These are phyloP conservation scores for Platorchestia sp. DNA, from an alignment of 1,140 invertebrate species.

Conservation along the genomic window DNA sequence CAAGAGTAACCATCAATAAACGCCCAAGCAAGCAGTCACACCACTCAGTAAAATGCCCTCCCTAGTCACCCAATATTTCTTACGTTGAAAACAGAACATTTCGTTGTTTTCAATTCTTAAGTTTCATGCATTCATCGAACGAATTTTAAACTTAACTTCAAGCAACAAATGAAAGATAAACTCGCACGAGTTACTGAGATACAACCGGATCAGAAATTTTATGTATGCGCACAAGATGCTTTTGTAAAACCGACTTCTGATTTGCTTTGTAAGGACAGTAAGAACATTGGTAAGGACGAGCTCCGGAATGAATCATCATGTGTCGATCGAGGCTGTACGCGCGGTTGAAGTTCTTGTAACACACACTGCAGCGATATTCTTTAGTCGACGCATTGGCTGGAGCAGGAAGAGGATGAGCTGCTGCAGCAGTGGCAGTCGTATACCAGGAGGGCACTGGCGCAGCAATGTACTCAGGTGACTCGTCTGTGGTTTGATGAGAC, in stretches of 20 bases:
- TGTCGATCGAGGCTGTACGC: conserved; percentile 60
- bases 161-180: not conserved
- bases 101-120: too few relatives aligned
- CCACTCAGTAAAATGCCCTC: not conserved
- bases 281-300: conserved; percentile 61
- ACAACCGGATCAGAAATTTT: conserved; percentile 50
- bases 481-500: not conserved
- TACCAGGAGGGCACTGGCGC: not conserved
- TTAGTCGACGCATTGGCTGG: not conserved
- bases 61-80: not conserved
- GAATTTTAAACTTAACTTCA: not conserved
- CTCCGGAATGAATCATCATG: conserved; percentile 64
- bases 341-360: conserved; percentile 64
- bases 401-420: not conserved
- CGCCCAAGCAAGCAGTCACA: not conserved
- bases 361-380: conserved; percentile 64
- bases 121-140: not conserved
- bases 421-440: not conserved
- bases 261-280: conserved; percentile 65
- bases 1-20: conserved; percentile 44
- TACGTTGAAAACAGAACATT: too few relatives aligned
- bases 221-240: conserved; percentile 62
- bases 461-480: conserved; percentile 1
- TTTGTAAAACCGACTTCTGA: conserved; percentile 64
- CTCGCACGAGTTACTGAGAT: not conserved